Conservation (phyloP, 2,113 vertebrate genomes). For the Todiramphus chloris region DNA sequence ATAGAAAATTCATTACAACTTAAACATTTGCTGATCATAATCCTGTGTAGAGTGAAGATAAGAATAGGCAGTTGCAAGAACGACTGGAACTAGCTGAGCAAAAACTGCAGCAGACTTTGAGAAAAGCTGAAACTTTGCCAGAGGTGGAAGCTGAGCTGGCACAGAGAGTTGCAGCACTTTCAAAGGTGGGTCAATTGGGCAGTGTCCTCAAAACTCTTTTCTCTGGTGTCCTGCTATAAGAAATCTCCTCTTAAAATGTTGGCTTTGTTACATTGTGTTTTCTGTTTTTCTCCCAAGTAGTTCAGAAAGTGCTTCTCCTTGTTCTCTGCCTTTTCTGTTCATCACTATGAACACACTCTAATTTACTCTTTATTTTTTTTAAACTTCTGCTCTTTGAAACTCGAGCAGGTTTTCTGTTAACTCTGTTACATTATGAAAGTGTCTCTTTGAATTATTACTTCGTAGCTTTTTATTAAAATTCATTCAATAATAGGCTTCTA, state of each 20-base stretch:
- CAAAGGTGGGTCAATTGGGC: slow-evolving; percentile 79
- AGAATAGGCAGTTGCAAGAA: slow-evolving; percentile 91
- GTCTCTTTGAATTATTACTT: background rate
- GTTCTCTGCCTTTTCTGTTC: background rate
- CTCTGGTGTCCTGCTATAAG: background rate
- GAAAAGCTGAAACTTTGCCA: slow-evolving; percentile 94
- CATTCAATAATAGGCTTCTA: background rate
- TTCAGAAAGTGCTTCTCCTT: background rate
- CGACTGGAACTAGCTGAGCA: slow-evolving; percentile 95
- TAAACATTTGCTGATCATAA: background rate
- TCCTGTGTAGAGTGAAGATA: slow-evolving; percentile 86
- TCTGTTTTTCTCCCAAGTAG: background rate
- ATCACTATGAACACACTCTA: background rate
- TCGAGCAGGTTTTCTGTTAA: background rate
- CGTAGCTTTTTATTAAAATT: background rate
- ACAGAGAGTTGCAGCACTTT: slow-evolving; percentile 93
- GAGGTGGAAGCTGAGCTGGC: slow-evolving; percentile 97
- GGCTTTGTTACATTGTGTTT: background rate
- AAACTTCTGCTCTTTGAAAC: background rate
- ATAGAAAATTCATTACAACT: background rate
- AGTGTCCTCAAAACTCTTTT: background rate
- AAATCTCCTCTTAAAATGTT: background rate
- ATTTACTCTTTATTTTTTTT: background rate
- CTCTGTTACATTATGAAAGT: background rate
- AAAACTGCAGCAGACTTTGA: slow-evolving; percentile 94